phyloP scores from a whole-genome alignment of 2,888 invertebrate species.

The Hyposoter didymator region DNA sequence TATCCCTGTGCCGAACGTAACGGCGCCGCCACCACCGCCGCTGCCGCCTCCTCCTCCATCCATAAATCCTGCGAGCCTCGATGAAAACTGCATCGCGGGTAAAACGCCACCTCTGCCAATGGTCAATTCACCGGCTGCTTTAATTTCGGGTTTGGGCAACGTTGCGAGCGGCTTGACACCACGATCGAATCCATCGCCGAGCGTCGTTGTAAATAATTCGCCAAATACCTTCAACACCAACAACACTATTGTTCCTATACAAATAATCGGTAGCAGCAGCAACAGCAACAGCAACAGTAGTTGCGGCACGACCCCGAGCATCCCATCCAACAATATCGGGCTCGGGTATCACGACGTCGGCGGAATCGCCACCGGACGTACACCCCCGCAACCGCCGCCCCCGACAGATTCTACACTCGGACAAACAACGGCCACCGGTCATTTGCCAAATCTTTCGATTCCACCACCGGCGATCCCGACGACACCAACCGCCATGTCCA shows the following conservation, averaged over 20 bases:
- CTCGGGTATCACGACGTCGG: slow-evolving; percentile 52
- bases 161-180: slow-evolving; percentile 63
- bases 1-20: slow-evolving; percentile 88
- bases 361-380: slow-evolving; percentile 60
- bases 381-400: slow-evolving; percentile 69
- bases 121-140: slow-evolving; percentile 38
- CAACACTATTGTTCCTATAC: slow-evolving; percentile 61
- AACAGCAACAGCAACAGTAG: slow-evolving; percentile 49
- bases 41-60: slow-evolving; percentile 13
- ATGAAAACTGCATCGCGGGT: slow-evolving; percentile 72
- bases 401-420: background rate
- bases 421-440: slow-evolving; percentile 14
- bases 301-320: slow-evolving; percentile 1
- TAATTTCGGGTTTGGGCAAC: slow-evolving; percentile 12
- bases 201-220: slow-evolving; percentile 75
- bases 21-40: background rate
- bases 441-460: slow-evolving; percentile 75
- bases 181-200: slow-evolving; percentile 69
- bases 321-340: background rate
- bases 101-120: slow-evolving; percentile 79
- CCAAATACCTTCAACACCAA: slow-evolving; percentile 67
- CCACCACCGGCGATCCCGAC: slow-evolving; percentile 79
- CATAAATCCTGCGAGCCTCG: background rate
- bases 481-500: slow-evolving; percentile 79
- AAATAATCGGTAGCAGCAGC: slow-evolving; percentile 30